These are phyloP conservation scores for Trypoxylon attenuatum DNA, from an alignment of 2,888 invertebrate species.

Conservation along the genomic window DNA sequence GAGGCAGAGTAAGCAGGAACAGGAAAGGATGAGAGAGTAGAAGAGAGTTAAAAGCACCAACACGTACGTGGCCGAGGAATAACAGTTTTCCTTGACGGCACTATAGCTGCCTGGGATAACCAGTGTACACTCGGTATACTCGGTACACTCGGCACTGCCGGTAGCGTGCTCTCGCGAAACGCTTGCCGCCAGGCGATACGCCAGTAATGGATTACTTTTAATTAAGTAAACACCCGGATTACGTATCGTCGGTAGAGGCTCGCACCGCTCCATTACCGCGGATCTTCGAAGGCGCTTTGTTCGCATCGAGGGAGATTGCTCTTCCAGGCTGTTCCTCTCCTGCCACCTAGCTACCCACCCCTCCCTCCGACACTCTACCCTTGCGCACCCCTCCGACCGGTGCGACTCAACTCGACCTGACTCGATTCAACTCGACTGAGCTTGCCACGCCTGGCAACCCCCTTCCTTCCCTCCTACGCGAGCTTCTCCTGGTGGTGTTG, in stretches of 20 bases:
- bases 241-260: constrained; percentile 24
- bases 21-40: constrained; percentile 2
- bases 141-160: too few relatives aligned
- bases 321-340: neutral
- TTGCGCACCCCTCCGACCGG: neutral
- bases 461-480: too few relatives aligned
- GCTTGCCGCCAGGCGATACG: constrained; percentile 27
- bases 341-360: neutral
- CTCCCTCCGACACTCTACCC: neutral
- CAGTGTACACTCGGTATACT: too few relatives aligned
- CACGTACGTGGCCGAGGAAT: constrained; percentile 6
- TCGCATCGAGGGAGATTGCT: constrained; percentile 22
- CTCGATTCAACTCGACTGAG: too few relatives aligned
- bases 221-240: constrained; percentile 65
- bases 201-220: constrained; percentile 67
- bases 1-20: neutral
- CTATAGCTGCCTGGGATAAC: too few relatives aligned
- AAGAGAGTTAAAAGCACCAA: constrained; percentile 1
- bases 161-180: constrained; percentile 16
- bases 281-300: constrained; percentile 34
- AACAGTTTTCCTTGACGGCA: constrained; percentile 32
- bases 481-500: too few relatives aligned
- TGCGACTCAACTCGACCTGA: too few relatives aligned
- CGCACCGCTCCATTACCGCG: constrained; percentile 37
- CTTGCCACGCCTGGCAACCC: too few relatives aligned